Evolutionary conservation across 2,797 vertebrate genomes (phyloP).

Genomic region (Karalla daura): DNA sequence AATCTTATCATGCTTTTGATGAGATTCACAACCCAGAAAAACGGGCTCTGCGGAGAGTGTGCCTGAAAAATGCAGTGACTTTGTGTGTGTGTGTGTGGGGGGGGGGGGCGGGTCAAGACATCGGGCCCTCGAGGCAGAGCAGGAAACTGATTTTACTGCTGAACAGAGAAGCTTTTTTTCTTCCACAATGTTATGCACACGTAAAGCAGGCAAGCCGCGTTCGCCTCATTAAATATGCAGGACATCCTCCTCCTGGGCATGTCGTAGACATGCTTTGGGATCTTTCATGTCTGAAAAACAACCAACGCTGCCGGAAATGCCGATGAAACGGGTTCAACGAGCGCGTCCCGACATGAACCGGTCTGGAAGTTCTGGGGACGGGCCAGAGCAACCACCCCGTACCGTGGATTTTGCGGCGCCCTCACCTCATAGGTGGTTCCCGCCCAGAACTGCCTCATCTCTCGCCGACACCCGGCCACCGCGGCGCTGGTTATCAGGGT

Average conservation of each 20-base stretch:
- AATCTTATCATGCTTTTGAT: background rate
- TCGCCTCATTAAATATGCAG: slow-evolving; percentile 9
- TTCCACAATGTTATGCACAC: slow-evolving; percentile 12
- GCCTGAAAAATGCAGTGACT: background rate
- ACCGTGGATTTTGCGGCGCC: background rate
- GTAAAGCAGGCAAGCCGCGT: slow-evolving; percentile 8
- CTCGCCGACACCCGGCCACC: slow-evolving; percentile 87
- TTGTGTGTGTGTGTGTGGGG: no score
- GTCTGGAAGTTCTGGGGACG: background rate
- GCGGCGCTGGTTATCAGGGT: slow-evolving; percentile 88
- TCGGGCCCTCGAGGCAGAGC: background rate
- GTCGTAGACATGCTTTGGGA: no score
- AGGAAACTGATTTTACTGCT: background rate
- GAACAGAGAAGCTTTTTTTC: background rate
- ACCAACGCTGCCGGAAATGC: no score
- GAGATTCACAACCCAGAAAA: background rate
- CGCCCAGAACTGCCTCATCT: slow-evolving; percentile 94
- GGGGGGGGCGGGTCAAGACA: background rate
- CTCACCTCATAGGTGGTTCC: slow-evolving; percentile 92
- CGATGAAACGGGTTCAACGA: no score
- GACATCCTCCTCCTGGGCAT: background rate
- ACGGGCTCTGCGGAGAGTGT: background rate
- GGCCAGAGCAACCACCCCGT: background rate
- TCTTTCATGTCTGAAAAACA: no score
- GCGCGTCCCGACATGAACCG: no score